A percentile compares a stretch with the other conserved stretches of the same genome.
phyloP scores from a whole-genome alignment of 2,113 vertebrate species.

The Saguinus midas region DNA sequence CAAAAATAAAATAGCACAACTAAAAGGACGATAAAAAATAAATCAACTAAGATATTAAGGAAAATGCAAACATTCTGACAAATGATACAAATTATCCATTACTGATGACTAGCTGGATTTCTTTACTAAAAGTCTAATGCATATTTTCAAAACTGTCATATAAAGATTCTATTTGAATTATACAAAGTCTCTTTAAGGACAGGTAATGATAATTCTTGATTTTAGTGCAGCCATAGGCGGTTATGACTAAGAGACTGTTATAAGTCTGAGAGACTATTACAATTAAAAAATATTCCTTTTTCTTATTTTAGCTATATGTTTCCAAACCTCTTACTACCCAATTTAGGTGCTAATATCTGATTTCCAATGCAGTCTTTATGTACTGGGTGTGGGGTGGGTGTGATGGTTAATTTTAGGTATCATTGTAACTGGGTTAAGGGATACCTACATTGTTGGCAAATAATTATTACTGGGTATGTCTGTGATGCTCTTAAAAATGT shows the following conservation, averaged over 20 bases:
- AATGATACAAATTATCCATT: neutral
- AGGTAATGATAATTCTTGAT: neutral
- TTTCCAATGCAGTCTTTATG: neutral
- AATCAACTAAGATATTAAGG: constrained; percentile 33
- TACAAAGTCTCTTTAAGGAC: neutral
- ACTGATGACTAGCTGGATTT: neutral
- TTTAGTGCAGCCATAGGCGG: neutral
- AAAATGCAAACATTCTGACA: neutral
- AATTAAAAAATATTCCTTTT: neutral
- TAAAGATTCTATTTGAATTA: neutral
- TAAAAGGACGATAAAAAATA: constrained; percentile 55
- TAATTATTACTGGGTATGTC: neutral
- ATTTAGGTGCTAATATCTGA: neutral
- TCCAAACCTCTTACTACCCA: neutral
- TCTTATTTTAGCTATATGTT: neutral
- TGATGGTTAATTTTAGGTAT: neutral
- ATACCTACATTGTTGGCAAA: neutral
- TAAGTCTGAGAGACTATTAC: neutral
- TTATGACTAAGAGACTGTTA: neutral
- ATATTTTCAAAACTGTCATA: neutral
- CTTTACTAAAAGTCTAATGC: neutral
- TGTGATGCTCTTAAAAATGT: neutral
- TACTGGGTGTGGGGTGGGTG: accelerated
- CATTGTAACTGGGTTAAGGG: neutral
- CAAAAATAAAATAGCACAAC: constrained; percentile 4